Base-by-base conservation (phyloP, 2,888 invertebrate species). In the Gymnosoma rotundatum region DNA sequence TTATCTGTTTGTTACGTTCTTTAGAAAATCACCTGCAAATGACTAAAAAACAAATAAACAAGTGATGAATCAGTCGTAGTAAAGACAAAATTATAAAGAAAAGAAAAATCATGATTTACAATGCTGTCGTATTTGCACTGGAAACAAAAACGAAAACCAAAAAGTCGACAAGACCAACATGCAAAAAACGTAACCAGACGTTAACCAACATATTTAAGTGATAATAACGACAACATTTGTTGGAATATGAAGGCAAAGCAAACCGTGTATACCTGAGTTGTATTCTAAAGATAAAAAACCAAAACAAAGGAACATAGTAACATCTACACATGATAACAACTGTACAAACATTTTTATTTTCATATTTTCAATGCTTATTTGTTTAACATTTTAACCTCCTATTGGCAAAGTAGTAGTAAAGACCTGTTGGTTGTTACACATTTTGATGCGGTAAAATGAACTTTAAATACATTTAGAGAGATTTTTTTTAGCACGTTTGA, bases 401-500 rank as follows among this genome's bases (percentile, higher is more conserved):
- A 18, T 2, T 16, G 50, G 18, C 9, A 52, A 52, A 20, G 3
- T 52, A 10, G 2, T 18, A 20, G 18, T 18, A 9, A 4, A 50
- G 50, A 50, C 50, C 50, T 50, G 50, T 50, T 50, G 50, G 18
- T 50, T 50, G n/a, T 18, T 50, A 20, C 18, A 48, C 45, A 72
- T 78, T 54, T 50, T 64, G 70, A 58, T 69, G 69, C 63, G 56
- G 61, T 72, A 45, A 52, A 75, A 69, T 70, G 66, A 76, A 72
- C 66, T 48, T 60, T 58, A 48, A 52, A 61, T 75, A 5, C 70
- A 81, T 52, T 72, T 60, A 42, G 16, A 70, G 74, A 66, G 16
- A 75, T 36, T 54, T n/a, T n/a, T n/a, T 16, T 42, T 18, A 64
- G n/a, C 3, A 16, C 1, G 12, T 45, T 45, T 12, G 9, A 10